These are phyloP conservation scores for Anolis sagrei DNA, from an alignment of 2,113 vertebrate species.

Conservation along the genomic window DNA sequence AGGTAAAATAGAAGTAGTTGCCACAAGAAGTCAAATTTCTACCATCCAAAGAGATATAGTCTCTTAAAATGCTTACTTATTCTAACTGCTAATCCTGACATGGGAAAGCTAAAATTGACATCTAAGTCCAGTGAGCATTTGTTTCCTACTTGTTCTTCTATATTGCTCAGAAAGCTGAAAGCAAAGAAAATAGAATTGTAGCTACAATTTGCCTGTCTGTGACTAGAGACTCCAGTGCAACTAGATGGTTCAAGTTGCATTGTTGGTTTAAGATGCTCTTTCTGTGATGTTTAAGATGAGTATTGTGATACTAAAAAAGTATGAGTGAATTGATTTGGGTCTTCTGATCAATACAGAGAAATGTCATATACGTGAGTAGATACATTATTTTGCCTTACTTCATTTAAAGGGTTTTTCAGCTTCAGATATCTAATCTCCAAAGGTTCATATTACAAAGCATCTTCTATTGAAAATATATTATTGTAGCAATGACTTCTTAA, in stretches of 20 bases:
- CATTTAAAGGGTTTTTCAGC: slow-evolving; percentile 38
- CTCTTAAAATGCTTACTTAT: neutral
- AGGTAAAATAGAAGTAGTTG: neutral
- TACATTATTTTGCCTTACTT: slow-evolving; percentile 44
- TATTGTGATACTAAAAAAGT: slow-evolving; percentile 42
- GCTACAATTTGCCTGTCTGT: neutral
- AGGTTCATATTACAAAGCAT: slow-evolving; percentile 23
- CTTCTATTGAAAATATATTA: slow-evolving; percentile 34
- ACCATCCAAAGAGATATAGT: neutral
- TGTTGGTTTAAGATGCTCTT: slow-evolving; percentile 17
- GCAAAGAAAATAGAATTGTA: slow-evolving; percentile 25
- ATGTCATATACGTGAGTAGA: slow-evolving; percentile 12
- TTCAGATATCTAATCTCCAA: slow-evolving; percentile 46
- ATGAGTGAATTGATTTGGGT: slow-evolving; percentile 46
- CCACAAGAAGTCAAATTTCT: slow-evolving; percentile 4
- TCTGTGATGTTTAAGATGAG: slow-evolving; percentile 44
- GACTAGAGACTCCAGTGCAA: slow-evolving; percentile 30
- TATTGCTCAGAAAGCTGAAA: slow-evolving; percentile 29
- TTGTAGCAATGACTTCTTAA: slow-evolving; percentile 6
- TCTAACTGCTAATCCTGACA: neutral
- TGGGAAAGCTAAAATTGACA: neutral
- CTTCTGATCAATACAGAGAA: slow-evolving; percentile 53
- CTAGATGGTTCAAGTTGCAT: slow-evolving; percentile 10
- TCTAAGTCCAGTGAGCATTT: neutral
- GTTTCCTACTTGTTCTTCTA: neutral